Conservation (phyloP, 92 coral and sea anemone species). For the Parazoanthus darwini region DNA sequence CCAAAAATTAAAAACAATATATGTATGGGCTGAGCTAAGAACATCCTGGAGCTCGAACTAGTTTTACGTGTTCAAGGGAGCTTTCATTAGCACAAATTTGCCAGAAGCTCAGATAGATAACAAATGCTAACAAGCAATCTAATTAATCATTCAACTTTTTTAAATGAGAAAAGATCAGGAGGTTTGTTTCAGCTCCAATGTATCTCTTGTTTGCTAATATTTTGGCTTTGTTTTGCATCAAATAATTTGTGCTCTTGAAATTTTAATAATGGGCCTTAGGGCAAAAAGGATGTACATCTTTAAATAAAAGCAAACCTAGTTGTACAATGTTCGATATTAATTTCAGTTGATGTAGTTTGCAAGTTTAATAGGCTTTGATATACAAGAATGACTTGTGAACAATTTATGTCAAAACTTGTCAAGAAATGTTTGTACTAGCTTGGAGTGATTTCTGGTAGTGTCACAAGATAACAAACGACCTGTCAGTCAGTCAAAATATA, state of each 20-base stretch:
- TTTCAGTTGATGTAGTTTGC: neutral
- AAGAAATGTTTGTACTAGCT: neutral
- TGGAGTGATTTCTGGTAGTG: neutral
- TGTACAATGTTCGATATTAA: neutral
- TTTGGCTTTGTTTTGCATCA: neutral
- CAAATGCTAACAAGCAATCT: neutral
- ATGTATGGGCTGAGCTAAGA: too few species aligned
- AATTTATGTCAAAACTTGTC: neutral
- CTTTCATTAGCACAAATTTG: neutral
- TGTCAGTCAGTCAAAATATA: neutral
- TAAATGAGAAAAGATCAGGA: neutral
- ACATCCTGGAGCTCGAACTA: too few species aligned
- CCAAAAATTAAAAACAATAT: too few species aligned
- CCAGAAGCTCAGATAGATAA: neutral
- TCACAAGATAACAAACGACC: slow-evolving; percentile 1
- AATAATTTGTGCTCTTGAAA: neutral
- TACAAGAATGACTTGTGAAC: neutral
- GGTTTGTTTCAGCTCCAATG: neutral
- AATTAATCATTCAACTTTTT: neutral
- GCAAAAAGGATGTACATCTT: neutral
- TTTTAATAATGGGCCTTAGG: neutral
- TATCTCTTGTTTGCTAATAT: neutral
- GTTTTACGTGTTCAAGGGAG: too few species aligned
- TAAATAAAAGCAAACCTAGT: neutral
- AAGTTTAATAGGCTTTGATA: neutral